A percentile compares a stretch with the other conserved stretches of the same genome.
Evolutionary conservation across 1,140 invertebrate species (phyloP).

Genomic region (Meteorus sp.): DNA sequence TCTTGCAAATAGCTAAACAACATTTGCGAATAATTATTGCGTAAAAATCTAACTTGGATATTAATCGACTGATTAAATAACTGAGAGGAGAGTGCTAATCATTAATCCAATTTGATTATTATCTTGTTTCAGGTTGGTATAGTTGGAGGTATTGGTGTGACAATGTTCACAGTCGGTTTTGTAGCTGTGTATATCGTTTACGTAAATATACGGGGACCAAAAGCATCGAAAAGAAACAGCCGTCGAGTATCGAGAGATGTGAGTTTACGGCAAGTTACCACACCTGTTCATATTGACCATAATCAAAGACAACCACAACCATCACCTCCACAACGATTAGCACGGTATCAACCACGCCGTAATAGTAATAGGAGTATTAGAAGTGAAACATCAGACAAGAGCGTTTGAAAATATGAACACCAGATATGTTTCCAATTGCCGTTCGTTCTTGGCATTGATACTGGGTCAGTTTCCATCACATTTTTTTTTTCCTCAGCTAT

Average conservation of each 20-base stretch:
- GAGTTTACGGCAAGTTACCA: slow-evolving; percentile 43
- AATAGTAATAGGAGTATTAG: slow-evolving; percentile 38
- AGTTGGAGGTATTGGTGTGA: slow-evolving; percentile 49
- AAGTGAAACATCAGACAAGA: slow-evolving; percentile 42
- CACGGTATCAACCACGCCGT: too few species aligned
- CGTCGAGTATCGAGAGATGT: slow-evolving; percentile 36
- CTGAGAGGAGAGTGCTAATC: too few species aligned
- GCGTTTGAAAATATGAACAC: too few species aligned
- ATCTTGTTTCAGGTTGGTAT: slow-evolving; percentile 42
- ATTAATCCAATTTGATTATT: not conserved
- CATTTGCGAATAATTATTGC: too few species aligned
- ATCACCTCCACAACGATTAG: slow-evolving; percentile 32
- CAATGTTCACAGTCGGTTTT: slow-evolving; percentile 51
- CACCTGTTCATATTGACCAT: slow-evolving; percentile 20
- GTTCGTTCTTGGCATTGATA: too few species aligned
- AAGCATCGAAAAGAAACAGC: slow-evolving; percentile 31
- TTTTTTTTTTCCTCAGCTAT: not conserved
- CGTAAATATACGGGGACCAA: slow-evolving; percentile 47
- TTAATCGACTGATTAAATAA: too few species aligned
- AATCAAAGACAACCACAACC: slow-evolving; percentile 15
- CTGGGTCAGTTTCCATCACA: too few species aligned
- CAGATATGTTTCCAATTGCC: too few species aligned
- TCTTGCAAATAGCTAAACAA: too few species aligned
- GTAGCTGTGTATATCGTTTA: slow-evolving; percentile 51
- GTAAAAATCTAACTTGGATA: too few species aligned